Evolutionary conservation across 2,888 invertebrate species (phyloP), one percentile per base, ranked within the genome.

Genomic region (Barypeithes pellucidus): DNA sequence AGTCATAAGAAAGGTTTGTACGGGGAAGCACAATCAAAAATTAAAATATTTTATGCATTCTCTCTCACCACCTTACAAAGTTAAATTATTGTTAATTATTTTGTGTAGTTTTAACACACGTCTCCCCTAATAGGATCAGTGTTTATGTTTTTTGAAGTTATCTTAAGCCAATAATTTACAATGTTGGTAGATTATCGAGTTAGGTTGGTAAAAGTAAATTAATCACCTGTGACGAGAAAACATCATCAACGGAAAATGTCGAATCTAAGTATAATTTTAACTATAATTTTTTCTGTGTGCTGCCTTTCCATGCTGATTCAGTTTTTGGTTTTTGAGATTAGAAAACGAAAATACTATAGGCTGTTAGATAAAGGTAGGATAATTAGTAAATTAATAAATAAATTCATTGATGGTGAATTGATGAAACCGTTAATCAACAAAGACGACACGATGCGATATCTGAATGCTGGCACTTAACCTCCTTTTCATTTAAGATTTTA

Each of bases 341-440:
- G 70, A 63, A 79, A 73, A 50, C 73, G 75, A 57, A 75, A 71
- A 22, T 71, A 77, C 11, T 54, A 72, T 41, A 77, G 70, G 54
- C 47, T 79, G 54, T 66, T 81, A 12, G 75, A 79, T 52, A 73
- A 81, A 78, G 81, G 81, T 61, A 22, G 14, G 20, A 14, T 61
- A 45, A 63, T 2, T 36, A 2, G 7, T n/a, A n/a, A n/a, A n/a
- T n/a, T n/a, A n/a, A n/a, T n/a, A n/a, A n/a, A n/a, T n/a, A n/a
- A n/a, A n/a, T n/a, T n/a, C n/a, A n/a, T n/a, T n/a, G n/a, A n/a
- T n/a, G n/a, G n/a, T n/a, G n/a, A n/a, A n/a, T n/a, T n/a, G n/a
- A n/a, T n/a, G n/a, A n/a, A n/a, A n/a, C n/a, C n/a, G n/a, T n/a
- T n/a, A n/a, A n/a, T n/a, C n/a, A n/a, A n/a, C n/a, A n/a, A n/a